Base-by-base conservation (phyloP, 2,888 invertebrate genomes). In the Metallyticus violacea region DNA sequence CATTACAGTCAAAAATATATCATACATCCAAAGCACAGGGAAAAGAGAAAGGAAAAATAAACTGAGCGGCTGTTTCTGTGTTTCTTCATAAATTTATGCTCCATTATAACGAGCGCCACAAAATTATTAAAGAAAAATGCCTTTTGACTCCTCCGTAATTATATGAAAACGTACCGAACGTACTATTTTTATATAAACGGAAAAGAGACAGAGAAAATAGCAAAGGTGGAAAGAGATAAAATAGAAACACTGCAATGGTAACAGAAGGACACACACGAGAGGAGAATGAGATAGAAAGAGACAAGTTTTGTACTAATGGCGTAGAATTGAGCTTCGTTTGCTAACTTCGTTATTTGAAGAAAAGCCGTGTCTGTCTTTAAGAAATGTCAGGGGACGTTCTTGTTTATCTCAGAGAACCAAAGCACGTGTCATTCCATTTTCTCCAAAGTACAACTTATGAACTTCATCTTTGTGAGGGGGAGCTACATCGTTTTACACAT, bases 271-370 rank as follows among this genome's bases (percentile, higher is more conserved):
- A 9, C 40, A 7, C 40, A 62, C 15, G 40, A 22, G 22, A 62
- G 1, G 40, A 62, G 40, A 62, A 62, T 62, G 40, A 62, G 40
- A 62, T 15, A 62, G 15, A 62, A 0, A 62, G 3, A 62, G 40
- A 22, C 9, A 22, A 2, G 40, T 15, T 62, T 22, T 62, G 40
- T 62, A 15, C 62, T 82, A 82, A 82, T 82, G 82, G 82, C 82
- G 26, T 79, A 79, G 27, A 79, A 27, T 27, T 28, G 28, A 79
- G 79, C 79, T 82, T 40, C 82, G 82, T 82, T 82, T 82, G 82
- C 82, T 82, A 82, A 82, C 82, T 82, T 82, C 82, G 62, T 82
- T 82, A 82, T 82, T 62, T 29, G 79, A 27, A 79, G 79, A 26
- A 79, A 28, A 79, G 27, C 40, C 9, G 40, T 15, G 40, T 62